Base-by-base conservation (phyloP, 2,888 invertebrate species). In the Caenorhabditis sulstoni region DNA sequence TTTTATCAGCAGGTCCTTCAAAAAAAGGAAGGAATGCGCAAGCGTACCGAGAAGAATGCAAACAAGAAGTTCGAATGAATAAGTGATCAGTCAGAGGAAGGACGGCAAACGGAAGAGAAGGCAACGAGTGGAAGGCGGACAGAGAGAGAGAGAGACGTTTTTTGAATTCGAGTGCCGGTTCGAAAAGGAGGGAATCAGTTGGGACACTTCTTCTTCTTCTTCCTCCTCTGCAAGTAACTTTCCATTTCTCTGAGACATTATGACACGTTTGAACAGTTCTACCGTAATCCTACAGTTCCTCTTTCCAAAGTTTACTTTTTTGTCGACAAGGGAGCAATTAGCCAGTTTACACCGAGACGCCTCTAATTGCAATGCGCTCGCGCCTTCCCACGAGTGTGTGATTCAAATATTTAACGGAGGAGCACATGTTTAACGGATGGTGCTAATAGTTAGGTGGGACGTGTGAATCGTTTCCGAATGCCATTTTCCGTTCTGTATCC, bases 21-120 rank as follows among this genome's bases (percentile, higher is more conserved):
- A 68, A 58, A 39, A 52, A 68, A 68, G 52, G 37, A 52, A 59
- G 53, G 52, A 68, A n/a, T n/a, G n/a, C n/a, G n/a, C n/a, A n/a
- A 50, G 5, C 18, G 35, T 50, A 35, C 41, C 52, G 35, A 44
- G 68, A 68, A 68, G 35, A 45, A 23, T 59, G 45, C 59, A 59
- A 68, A 68, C 59, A 61, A 68, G 61, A 68, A 68, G 59, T 61
- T 59, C 35, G 68, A 59, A 68, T 68, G 68, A 52, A 68, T 68
- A 68, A 68, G 68, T 68, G 68, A 68, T 68, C 52, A 59, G 67
- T 50, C 37, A 44, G 58, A 8, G 2, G 7, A 29, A 29, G 4
- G 41, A 65, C 18, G 41, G 55, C 45, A 65, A 45, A 65, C 50
- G n/a, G n/a, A n/a, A 65, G 22, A 45, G 18, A 55, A 29, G n/a